phyloP scores from a whole-genome alignment of 2,888 invertebrate species.

The Limnephilus rhombicus region DNA sequence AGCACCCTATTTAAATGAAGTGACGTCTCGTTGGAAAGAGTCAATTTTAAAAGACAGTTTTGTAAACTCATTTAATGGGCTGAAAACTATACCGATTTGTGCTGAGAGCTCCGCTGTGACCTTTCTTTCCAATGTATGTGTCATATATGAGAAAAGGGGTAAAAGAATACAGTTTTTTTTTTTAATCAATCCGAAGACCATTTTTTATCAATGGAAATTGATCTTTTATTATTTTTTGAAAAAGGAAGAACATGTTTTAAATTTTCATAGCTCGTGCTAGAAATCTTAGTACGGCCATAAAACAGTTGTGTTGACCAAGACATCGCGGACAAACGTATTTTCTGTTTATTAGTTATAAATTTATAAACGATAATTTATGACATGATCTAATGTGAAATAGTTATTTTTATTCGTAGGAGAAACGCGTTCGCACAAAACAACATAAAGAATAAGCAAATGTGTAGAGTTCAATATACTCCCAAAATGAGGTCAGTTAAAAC shows the following conservation, averaged over 20 bases:
- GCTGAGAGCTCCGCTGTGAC: background rate
- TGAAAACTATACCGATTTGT: background rate
- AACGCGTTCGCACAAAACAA: background rate
- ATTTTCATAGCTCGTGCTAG: no score
- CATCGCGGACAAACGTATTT: no score
- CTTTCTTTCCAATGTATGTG: background rate
- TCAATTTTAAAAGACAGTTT: background rate
- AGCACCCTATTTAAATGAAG: no score
- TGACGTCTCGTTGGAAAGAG: background rate
- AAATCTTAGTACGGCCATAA: no score
- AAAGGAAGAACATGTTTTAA: no score
- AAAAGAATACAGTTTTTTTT: no score
- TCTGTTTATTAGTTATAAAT: no score
- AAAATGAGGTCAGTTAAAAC: background rate
- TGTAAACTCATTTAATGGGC: background rate
- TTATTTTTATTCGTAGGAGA: background rate
- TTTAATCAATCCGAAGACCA: no score
- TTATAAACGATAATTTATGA: background rate
- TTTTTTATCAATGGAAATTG: no score
- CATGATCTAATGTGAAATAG: background rate
- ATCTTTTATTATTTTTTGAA: no score
- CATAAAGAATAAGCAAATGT: background rate
- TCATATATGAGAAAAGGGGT: background rate
- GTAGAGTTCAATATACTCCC: background rate
- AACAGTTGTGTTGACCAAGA: no score